Conservation (phyloP, 2,888 invertebrate species). For the Scelioninae gen. 1 region DNA sequence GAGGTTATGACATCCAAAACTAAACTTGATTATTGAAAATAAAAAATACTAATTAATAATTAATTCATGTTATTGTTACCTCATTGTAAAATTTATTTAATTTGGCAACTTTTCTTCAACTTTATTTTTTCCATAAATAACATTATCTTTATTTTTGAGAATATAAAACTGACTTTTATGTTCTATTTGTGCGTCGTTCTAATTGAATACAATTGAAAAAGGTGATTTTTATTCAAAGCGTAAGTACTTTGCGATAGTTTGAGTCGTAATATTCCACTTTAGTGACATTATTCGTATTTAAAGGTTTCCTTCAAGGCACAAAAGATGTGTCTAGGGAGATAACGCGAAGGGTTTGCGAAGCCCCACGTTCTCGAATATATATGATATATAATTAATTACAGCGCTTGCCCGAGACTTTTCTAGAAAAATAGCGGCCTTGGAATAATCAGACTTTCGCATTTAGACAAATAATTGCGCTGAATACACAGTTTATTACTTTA, state of each 20-base stretch:
- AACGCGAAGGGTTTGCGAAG: conserved; percentile 56
- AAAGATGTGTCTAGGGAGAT: conserved; percentile 59
- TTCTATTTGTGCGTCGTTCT: conserved; percentile 25
- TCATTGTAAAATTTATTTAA: too few species aligned
- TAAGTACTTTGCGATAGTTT: conserved; percentile 50
- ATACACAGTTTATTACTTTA: conserved; percentile 42
- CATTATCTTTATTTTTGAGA: not conserved
- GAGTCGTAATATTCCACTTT: conserved; percentile 64
- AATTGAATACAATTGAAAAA: conserved; percentile 61
- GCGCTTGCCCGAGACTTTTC: conserved; percentile 47
- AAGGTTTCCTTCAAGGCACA: conserved; percentile 58
- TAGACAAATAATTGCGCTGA: conserved; percentile 53
- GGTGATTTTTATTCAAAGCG: conserved; percentile 62
- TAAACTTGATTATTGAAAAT: too few species aligned
- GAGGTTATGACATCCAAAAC: too few species aligned
- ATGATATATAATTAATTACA: conserved; percentile 63
- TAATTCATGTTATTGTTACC: too few species aligned
- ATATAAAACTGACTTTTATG: conserved; percentile 17
- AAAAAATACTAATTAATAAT: too few species aligned
- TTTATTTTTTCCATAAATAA: not conserved
- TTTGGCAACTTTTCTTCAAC: not conserved
- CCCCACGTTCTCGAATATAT: conserved; percentile 50
- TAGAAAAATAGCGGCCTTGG: conserved; percentile 40
- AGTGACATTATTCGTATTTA: conserved; percentile 63
- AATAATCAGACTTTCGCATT: conserved; percentile 47